Percentiles rank a stretch among this genome's conserved stretches.
phyloP scores from a whole-genome alignment of 1,140 invertebrate genomes.

The Tetragnatha versicolor region DNA sequence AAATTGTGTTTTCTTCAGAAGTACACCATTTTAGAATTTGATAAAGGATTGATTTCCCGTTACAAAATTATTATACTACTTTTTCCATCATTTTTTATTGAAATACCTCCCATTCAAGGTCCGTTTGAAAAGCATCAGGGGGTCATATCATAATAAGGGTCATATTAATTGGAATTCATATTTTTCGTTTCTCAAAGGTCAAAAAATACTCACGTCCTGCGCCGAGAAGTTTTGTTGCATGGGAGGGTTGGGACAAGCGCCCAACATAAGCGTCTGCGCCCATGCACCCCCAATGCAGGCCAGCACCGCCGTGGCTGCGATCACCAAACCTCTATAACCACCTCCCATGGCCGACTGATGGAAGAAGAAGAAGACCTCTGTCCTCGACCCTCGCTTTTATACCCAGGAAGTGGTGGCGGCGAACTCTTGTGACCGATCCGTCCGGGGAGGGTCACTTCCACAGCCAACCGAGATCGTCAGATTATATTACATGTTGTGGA shows the following conservation, averaged over 20 bases:
- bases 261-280: conserved; percentile 21
- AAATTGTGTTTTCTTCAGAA: no score
- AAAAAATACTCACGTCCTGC: conserved; percentile 21
- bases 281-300: neutral
- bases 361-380: neutral
- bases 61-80: no score
- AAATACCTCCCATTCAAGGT: no score
- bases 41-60: no score
- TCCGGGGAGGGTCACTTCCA: conserved; percentile 20
- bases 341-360: neutral
- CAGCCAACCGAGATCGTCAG: no score
- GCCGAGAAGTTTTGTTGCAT: conserved; percentile 36
- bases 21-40: no score
- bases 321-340: neutral
- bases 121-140: no score
- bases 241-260: conserved; percentile 30
- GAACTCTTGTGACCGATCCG: conserved; percentile 32
- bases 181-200: no score
- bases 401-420: conserved; percentile 38
- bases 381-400: conserved; percentile 42
- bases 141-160: no score
- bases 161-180: no score
- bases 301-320: neutral
- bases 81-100: no score
- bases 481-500: no score